Base-by-base conservation (phyloP, 1,140 invertebrate genomes). In the Drosophila bocki region DNA sequence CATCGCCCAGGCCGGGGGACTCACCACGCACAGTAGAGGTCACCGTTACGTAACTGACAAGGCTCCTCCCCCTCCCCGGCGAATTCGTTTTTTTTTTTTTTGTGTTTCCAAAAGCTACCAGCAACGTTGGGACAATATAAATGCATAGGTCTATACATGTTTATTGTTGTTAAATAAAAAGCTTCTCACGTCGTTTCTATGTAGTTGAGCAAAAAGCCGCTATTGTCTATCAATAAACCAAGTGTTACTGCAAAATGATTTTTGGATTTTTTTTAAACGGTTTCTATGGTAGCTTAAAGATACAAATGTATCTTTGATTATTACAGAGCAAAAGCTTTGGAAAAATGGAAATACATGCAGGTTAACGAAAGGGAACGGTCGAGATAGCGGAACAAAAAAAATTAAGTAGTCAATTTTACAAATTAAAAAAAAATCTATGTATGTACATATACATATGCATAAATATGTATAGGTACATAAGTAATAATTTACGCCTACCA, bases 151-250 rank as follows among this genome's bases (percentile, higher is more conserved):
- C 47, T 26, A 50, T 50, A 32, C 26, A 54, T 56, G 35, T 56
- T 56, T 56, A 56, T 56, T 56, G 53, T 56, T 56, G 53, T 56
- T 56, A 56, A 39, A 56, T 56, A 26, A 22, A 54, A 56, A 39
- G 53, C 53, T 56, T 56, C 33, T 56, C 35, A 56, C 35, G 53
- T 37, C 51, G 51, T 56, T 37, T 26, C 19, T 39, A 37, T 26
- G 53, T 39, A 56, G 53, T n/a, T 56, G 53, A 56, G 33, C 33
- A 22, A 39, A 54, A 19, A 39, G 35, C 7, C 35, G 35, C 37
- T 22, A 29, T 39, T 37, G 51, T 19, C 50, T 56, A 39, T 56
- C 53, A 56, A 56, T 56, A 56, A 56, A 56, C 35, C 19, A 56
- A 56, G 7, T 39, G 35, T 56, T 56, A 56, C 53, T 56, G 53